Percentiles rank a stretch among this genome's conserved stretches.
phyloP scores from a whole-genome alignment of 2,113 vertebrate species.

The Smithornis capensis region DNA sequence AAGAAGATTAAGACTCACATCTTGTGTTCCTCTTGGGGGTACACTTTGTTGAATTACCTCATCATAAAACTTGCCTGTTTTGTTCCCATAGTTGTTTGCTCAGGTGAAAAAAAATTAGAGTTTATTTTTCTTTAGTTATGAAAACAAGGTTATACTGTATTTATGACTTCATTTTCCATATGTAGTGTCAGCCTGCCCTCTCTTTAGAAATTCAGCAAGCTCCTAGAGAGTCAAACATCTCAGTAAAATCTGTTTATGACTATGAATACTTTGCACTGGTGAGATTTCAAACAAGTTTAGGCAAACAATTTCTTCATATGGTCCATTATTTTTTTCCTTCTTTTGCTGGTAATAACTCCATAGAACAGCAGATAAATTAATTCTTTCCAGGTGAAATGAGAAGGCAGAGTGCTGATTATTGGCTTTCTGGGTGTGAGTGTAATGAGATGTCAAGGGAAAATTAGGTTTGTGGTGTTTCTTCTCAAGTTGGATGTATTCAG shows the following conservation, averaged over 20 bases:
- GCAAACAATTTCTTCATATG: not conserved
- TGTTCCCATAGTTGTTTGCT: not conserved
- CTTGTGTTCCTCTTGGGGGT: not conserved
- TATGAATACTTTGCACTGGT: not conserved
- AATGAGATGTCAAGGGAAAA: conserved; percentile 39
- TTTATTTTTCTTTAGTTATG: not conserved
- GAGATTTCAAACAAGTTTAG: not conserved
- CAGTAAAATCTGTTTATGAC: not conserved
- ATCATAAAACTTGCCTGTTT: not conserved
- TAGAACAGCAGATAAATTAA: conserved; percentile 2
- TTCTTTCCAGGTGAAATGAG: conserved; percentile 10
- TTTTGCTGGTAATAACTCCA: conserved; percentile 26
- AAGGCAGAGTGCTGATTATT: conserved; percentile 11
- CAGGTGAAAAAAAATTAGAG: not conserved
- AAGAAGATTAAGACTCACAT: not conserved
- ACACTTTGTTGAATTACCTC: not conserved
- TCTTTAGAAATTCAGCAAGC: not conserved
- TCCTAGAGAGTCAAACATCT: not conserved
- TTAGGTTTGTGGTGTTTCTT: conserved; percentile 48
- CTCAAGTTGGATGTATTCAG: conserved; percentile 27
- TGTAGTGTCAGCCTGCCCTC: not conserved
- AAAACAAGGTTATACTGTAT: not conserved
- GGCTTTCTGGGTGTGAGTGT: not conserved
- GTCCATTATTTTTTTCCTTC: not conserved
- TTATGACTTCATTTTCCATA: not conserved